These are phyloP conservation scores for Acrocephalus arundinaceus DNA, from an alignment of 2,113 vertebrate species.

Conservation along the genomic window DNA sequence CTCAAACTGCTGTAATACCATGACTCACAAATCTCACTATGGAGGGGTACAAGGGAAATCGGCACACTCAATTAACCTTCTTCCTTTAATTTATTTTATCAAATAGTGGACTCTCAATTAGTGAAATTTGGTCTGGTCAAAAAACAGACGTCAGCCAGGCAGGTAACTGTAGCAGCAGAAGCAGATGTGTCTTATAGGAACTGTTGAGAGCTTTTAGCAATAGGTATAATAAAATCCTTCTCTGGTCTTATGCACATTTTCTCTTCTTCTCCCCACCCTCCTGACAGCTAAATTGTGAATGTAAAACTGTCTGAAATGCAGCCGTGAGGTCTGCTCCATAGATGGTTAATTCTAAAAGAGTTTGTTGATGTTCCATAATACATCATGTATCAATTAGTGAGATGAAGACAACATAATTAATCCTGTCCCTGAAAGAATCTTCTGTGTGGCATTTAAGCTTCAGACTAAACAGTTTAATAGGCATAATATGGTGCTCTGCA, in stretches of 20 bases:
- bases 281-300: background rate
- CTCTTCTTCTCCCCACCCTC: background rate
- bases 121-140: background rate
- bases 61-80: background rate
- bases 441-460: background rate
- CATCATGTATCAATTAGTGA: background rate
- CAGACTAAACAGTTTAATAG: background rate
- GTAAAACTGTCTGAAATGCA: background rate
- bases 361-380: background rate
- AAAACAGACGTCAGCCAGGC: background rate
- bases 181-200: accelerated
- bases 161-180: background rate
- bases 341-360: background rate
- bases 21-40: background rate
- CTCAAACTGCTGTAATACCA: background rate
- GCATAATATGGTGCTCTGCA: background rate
- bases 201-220: background rate
- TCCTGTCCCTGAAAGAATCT: background rate
- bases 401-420: background rate
- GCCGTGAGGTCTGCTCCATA: background rate
- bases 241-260: background rate
- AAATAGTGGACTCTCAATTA: background rate
- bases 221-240: background rate
- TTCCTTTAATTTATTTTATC: background rate
- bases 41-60: background rate